Evolutionary conservation across 1,140 invertebrate genomes (phyloP).

Genomic region (Leptestheria dahalacensis): DNA sequence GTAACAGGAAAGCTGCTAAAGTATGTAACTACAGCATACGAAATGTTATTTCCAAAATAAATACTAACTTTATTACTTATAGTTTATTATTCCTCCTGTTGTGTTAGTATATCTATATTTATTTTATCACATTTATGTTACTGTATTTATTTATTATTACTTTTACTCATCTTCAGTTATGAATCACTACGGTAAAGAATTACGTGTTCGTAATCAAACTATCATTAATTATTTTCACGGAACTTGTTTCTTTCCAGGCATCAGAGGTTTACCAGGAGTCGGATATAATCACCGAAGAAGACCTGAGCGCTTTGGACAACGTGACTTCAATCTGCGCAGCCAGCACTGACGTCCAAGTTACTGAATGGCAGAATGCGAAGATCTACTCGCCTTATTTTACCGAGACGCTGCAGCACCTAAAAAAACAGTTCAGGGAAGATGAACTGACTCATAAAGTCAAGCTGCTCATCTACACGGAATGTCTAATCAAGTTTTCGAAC

Average conservation of each 20-base stretch:
- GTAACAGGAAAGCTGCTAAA: background rate
- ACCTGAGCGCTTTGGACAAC: background rate
- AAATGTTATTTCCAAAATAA: too few relatives aligned
- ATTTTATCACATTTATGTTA: too few relatives aligned
- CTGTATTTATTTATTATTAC: too few relatives aligned
- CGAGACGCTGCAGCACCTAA: background rate
- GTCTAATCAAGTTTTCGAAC: constrained; percentile 4
- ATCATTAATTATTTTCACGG: too few relatives aligned
- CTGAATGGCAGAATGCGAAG: background rate
- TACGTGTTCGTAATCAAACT: too few relatives aligned
- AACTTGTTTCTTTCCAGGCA: background rate
- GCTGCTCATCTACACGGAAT: constrained; percentile 4
- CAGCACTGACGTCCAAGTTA: background rate
- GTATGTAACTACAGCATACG: too few relatives aligned
- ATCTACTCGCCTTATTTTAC: constrained; percentile 2
- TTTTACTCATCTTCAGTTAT: too few relatives aligned
- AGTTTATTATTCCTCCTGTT: too few relatives aligned
- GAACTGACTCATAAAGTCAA: background rate
- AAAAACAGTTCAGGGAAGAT: background rate
- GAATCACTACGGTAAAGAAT: too few relatives aligned
- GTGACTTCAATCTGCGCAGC: background rate
- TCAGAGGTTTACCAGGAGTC: constrained; percentile 1
- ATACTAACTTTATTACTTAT: too few relatives aligned
- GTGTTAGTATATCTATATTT: too few relatives aligned
- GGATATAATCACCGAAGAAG: background rate